phyloP scores from a whole-genome alignment of 2,888 invertebrate species.

The Arenicola marina region DNA sequence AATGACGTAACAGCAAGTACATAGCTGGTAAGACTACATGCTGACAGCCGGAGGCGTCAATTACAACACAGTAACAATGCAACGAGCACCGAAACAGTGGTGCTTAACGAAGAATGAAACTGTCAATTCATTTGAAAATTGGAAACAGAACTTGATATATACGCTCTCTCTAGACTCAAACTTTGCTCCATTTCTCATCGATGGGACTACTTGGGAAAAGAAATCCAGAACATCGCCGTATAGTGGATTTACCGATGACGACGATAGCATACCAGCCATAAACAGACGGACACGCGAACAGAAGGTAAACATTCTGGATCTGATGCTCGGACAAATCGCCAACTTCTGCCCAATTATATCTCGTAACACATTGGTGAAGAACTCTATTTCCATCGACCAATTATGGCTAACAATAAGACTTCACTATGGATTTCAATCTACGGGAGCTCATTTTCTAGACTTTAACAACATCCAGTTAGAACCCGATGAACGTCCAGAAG shows the following conservation, averaged over 20 bases:
- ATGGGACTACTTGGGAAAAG: too few relatives aligned
- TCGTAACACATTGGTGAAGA: conserved; percentile 10
- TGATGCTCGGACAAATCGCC: background rate
- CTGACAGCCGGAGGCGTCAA: too few relatives aligned
- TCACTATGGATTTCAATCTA: conserved; percentile 15
- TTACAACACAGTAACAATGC: too few relatives aligned
- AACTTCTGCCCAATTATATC: background rate
- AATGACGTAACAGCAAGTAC: too few relatives aligned
- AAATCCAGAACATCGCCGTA: background rate
- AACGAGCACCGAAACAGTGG: too few relatives aligned
- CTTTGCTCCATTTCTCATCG: too few relatives aligned
- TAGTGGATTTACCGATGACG: too few relatives aligned
- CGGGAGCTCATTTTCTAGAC: conserved; percentile 12
- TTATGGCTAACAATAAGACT: conserved; percentile 13
- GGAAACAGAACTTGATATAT: background rate
- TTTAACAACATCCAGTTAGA: conserved; percentile 6
- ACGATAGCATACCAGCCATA: too few relatives aligned
- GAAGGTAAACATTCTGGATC: background rate
- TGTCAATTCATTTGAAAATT: too few relatives aligned
- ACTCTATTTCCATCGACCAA: conserved; percentile 7
- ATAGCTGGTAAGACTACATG: too few relatives aligned
- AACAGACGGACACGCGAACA: too few relatives aligned
- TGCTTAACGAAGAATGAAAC: too few relatives aligned
- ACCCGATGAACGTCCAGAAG: conserved; percentile 11
- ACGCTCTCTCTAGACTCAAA: background rate